phyloP scores from a whole-genome alignment of 2,888 invertebrate genomes.

The Oxystoma pomonae region DNA sequence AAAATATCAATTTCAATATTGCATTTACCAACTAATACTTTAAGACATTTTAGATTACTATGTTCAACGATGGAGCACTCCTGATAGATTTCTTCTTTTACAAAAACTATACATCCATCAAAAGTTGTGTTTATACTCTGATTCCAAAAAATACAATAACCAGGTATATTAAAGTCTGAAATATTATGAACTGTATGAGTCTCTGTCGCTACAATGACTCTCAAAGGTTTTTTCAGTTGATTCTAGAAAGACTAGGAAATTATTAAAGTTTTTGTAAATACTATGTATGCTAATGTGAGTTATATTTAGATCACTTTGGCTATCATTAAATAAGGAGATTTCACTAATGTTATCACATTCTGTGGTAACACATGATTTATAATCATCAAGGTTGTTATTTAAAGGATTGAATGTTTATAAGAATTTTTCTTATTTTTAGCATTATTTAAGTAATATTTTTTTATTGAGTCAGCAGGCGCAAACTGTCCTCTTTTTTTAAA shows the following conservation, averaged over 20 bases:
- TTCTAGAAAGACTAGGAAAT: conserved; percentile 12
- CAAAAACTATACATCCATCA: conserved; percentile 14
- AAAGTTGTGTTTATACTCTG: conserved; percentile 8
- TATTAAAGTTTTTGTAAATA: conserved; percentile 1
- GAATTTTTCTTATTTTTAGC: background rate
- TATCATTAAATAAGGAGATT: background rate
- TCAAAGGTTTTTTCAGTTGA: conserved; percentile 10
- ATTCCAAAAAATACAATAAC: conserved; percentile 11
- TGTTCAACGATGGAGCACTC: conserved; percentile 2
- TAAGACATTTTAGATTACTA: conserved; percentile 8
- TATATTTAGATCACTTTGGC: background rate
- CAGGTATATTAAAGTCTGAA: conserved; percentile 14
- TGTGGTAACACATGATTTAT: background rate
- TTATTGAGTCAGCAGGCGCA: background rate
- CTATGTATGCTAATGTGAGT: background rate
- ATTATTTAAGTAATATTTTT: background rate
- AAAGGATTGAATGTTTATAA: background rate
- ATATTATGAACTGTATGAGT: conserved; percentile 11
- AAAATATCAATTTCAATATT: conserved; percentile 10
- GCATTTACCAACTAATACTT: conserved; percentile 1
- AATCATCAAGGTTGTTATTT: background rate
- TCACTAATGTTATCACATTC: background rate
- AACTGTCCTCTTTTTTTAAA: conserved; percentile 12
- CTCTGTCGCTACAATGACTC: conserved; percentile 5
- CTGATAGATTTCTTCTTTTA: background rate